Percentiles rank a stretch among this genome's conserved stretches.
Conservation (phyloP, 1,140 invertebrate genomes). For the Drosophila bipectinata region DNA sequence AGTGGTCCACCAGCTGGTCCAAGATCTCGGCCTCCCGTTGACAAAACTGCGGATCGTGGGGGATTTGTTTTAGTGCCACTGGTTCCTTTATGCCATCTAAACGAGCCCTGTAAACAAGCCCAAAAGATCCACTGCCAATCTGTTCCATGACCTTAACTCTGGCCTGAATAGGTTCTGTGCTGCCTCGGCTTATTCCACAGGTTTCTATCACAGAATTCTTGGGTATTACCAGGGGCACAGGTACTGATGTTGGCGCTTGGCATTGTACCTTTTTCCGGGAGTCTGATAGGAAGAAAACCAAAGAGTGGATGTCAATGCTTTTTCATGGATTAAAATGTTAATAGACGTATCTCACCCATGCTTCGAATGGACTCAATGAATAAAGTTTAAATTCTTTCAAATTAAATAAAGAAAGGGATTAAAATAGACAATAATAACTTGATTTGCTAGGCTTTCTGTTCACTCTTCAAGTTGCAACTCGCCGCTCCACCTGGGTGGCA, state of each 20-base stretch:
- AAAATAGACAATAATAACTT: not conserved
- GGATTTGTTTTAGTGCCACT: constrained; percentile 53
- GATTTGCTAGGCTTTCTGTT: no score
- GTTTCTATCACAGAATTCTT: constrained; percentile 5
- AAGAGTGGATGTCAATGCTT: not conserved
- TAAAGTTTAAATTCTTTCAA: no score
- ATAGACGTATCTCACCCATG: not conserved
- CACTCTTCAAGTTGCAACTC: no score
- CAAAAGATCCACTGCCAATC: constrained; percentile 50
- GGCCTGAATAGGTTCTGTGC: not conserved
- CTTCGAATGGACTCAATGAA: not conserved
- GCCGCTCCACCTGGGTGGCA: no score
- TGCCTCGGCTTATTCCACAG: not conserved
- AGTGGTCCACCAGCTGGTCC: constrained; percentile 26
- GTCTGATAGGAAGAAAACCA: not conserved
- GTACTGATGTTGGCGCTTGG: not conserved
- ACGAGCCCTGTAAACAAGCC: constrained; percentile 36
- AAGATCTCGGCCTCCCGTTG: constrained; percentile 34
- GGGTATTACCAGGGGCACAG: constrained; percentile 4
- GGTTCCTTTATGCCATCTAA: not conserved
- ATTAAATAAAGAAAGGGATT: not conserved
- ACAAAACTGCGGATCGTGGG: not conserved
- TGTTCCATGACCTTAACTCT: constrained; percentile 11
- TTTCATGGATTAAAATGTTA: not conserved
- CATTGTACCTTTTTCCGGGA: not conserved